Conservation (phyloP, 2,797 vertebrate species). For the Natrix natrix region DNA sequence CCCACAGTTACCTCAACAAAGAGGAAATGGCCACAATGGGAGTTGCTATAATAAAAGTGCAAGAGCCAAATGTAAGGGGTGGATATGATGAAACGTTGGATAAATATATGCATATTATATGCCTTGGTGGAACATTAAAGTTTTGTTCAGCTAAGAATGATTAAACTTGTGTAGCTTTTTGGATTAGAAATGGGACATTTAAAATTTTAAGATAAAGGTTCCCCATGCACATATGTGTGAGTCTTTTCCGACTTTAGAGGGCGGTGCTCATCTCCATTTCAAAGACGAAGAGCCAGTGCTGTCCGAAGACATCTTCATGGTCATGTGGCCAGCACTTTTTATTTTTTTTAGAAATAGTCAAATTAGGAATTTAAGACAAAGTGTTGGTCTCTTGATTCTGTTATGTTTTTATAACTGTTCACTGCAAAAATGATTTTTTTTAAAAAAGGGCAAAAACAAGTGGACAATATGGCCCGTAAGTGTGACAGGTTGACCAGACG, state of each 20-base stretch:
- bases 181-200: background rate
- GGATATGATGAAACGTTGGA: background rate
- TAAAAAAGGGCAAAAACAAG: background rate
- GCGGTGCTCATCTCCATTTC: no score
- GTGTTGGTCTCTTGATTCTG: background rate
- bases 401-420: background rate
- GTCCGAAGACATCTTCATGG: no score
- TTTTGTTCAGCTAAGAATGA: background rate
- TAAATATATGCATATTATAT: constrained; percentile 33
- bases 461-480: background rate
- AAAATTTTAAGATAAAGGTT: no score
- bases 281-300: no score
- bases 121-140: constrained; percentile 9
- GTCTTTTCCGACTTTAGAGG: no score
- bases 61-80: constrained; percentile 34
- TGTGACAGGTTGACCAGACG: background rate
- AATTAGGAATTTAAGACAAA: background rate
- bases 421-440: background rate
- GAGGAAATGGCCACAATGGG: constrained; percentile 29
- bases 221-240: no score
- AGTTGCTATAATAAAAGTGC: constrained; percentile 17
- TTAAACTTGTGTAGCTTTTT: background rate
- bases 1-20: constrained; percentile 26
- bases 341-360: background rate
- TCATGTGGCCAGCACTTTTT: no score